Percentiles rank a stretch among this genome's conserved stretches.
Evolutionary conservation across 2,113 vertebrate species (phyloP).

Genomic region (Cariama cristata): DNA sequence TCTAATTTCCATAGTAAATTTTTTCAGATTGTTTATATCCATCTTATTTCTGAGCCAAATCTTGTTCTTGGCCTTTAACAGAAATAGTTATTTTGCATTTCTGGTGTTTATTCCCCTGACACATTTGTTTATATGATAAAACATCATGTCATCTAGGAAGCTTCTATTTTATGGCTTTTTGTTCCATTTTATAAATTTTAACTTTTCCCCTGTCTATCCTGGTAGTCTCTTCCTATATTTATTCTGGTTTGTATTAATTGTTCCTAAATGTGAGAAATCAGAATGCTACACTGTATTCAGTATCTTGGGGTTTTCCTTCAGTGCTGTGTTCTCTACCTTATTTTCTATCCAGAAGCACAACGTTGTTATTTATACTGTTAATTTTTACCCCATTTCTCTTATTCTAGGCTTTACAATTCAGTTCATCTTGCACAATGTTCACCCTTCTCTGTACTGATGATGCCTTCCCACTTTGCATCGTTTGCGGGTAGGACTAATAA

Average conservation of each 20-base stretch:
- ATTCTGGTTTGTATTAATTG: not conserved
- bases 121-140: not conserved
- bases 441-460: not conserved
- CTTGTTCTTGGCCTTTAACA: not conserved
- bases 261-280: not conserved
- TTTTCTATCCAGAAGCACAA: not conserved
- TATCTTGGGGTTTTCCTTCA: not conserved
- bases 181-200: not conserved
- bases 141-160: not conserved
- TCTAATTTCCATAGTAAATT: not conserved
- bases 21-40: not conserved
- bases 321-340: not conserved
- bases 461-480: fast-evolving
- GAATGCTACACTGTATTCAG: not conserved
- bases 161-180: not conserved
- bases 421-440: not conserved
- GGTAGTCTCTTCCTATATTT: not conserved
- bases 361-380: not conserved
- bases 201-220: not conserved
- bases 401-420: not conserved
- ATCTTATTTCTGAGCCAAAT: not conserved
- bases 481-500: not conserved
- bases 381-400: not conserved
- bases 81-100: not conserved
- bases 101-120: not conserved